These are phyloP conservation scores for Podarcis raffonei DNA, from an alignment of 2,113 vertebrate species.

Conservation along the genomic window DNA sequence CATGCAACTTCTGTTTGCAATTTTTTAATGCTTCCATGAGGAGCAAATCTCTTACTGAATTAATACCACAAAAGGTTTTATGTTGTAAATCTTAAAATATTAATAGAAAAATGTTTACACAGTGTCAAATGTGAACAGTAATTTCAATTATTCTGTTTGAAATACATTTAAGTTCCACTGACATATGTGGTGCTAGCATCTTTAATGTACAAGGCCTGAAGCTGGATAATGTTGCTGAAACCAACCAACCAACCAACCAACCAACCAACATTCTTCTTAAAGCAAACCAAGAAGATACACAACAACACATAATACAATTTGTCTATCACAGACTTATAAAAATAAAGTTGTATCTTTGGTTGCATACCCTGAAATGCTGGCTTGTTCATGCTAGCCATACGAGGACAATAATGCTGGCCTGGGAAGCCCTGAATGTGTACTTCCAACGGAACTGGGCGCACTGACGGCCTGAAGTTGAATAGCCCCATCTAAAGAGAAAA, in stretches of 20 bases:
- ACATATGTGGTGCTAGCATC: constrained; percentile 38
- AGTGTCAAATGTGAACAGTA: constrained; percentile 48
- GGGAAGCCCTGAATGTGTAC: constrained; percentile 98
- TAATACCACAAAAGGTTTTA: constrained; percentile 55
- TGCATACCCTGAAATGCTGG: constrained; percentile 92
- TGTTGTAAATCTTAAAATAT: constrained; percentile 54
- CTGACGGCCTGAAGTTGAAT: constrained; percentile 98
- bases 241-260: background rate
- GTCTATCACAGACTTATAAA: constrained; percentile 36
- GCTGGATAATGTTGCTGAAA: constrained; percentile 44
- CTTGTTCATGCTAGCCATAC: constrained; percentile 99
- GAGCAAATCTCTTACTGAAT: constrained; percentile 53
- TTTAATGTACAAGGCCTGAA: constrained; percentile 49
- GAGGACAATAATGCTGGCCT: constrained; percentile 97
- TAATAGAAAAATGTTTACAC: constrained; percentile 57
- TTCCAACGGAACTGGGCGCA: constrained; percentile 95
- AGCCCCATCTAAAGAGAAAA: constrained; percentile 87
- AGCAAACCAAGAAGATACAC: constrained; percentile 47
- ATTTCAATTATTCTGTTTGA: constrained; percentile 58
- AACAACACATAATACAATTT: constrained; percentile 43
- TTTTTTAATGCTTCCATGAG: constrained; percentile 53
- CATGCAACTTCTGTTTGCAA: constrained; percentile 61
- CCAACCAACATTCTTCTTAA: background rate
- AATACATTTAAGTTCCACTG: constrained; percentile 42
- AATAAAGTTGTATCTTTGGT: background rate